Conservation (phyloP, 2,888 invertebrate genomes). For the Pseudococcus longispinus region DNA sequence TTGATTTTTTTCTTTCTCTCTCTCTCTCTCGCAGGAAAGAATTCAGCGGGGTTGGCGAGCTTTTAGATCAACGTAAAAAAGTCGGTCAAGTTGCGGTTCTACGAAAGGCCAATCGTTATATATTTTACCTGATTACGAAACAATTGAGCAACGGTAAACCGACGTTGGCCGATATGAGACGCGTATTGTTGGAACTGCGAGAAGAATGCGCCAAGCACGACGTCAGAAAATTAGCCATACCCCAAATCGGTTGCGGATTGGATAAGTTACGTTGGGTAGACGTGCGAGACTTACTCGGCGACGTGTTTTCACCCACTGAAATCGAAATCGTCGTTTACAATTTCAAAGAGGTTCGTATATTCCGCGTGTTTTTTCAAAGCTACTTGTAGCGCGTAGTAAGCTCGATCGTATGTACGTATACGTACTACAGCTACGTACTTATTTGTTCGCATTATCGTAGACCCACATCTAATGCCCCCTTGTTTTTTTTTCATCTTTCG, state of each 20-base stretch:
- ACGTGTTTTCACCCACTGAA: not conserved
- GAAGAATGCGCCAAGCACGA: slow-evolving; percentile 64
- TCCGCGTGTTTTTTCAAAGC: not conserved
- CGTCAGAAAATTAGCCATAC: slow-evolving; percentile 69
- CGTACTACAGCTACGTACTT: too few species aligned
- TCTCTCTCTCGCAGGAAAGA: slow-evolving; percentile 60
- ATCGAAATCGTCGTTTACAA: slow-evolving; percentile 42
- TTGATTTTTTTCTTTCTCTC: not conserved
- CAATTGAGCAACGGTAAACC: slow-evolving; percentile 66
- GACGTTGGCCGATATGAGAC: slow-evolving; percentile 61
- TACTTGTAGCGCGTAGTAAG: too few species aligned
- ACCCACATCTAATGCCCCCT: too few species aligned
- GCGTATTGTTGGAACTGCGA: slow-evolving; percentile 63
- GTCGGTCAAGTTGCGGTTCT: slow-evolving; percentile 66
- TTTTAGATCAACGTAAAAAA: slow-evolving; percentile 62
- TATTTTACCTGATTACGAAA: slow-evolving; percentile 72
- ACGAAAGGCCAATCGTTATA: slow-evolving; percentile 64
- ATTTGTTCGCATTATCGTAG: too few species aligned
- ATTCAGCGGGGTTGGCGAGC: slow-evolving; percentile 62
- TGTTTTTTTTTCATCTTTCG: too few species aligned
- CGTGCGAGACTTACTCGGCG: not conserved
- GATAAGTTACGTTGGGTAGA: slow-evolving; percentile 69
- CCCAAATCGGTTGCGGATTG: slow-evolving; percentile 72
- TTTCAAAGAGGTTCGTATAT: not conserved
- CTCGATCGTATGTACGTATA: too few species aligned